Evolutionary conservation across 2,113 vertebrate genomes (phyloP), one percentile per base, ranked within the genome.

Genomic region (Leptocoma aspasia): DNA sequence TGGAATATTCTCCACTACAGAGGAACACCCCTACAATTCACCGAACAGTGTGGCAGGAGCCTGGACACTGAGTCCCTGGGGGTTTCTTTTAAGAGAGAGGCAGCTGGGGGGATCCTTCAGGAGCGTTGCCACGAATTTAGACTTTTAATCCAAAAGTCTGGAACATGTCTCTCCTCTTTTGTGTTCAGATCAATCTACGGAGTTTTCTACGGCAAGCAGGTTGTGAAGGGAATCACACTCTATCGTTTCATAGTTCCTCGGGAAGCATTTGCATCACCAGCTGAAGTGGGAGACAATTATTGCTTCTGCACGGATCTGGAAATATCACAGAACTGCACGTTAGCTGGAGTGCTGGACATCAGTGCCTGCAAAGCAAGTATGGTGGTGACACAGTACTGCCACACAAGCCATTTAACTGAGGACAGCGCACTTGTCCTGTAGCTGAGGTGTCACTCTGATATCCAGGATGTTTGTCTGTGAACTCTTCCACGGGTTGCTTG

Each of bases 151-250:
- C 21, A 61, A 83, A 56, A 44, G 9, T 20, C n/a, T 69, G 37
- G 77, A 91, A 53, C 31, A 5, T 3, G 1, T 41, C 71, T 84
- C 65, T 95, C 73, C n/a, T 65, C 45, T 49, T 86, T n/a, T 71
- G 6, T 42, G n/a, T 65, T 45, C 94, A 99, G 99, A 96, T 99
- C 99, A 0, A 98, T 99, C 85, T 99, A 98, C 2, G 99, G 98
- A 44, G 83, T 96, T 30, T 99, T 97, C 93, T 44, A 90, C 7
- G 3, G 45, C 4, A 97, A 92, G 28, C 1, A 95, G 68, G 12
- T 94, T 4, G 97, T 99, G 93, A 99, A 98, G 95, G 99, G 98
- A 79, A 99, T 99, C 52, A 65, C 97, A 4, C 98, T 99, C n/a
- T 99, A 98, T 57, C 99, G 99, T 78, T 99, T 97, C 89, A 0